Percentiles rank a stretch among this genome's conserved stretches.
These are phyloP conservation scores for Drosophila prosaltans DNA, from an alignment of 1,140 invertebrate species.

Conservation along the genomic window DNA sequence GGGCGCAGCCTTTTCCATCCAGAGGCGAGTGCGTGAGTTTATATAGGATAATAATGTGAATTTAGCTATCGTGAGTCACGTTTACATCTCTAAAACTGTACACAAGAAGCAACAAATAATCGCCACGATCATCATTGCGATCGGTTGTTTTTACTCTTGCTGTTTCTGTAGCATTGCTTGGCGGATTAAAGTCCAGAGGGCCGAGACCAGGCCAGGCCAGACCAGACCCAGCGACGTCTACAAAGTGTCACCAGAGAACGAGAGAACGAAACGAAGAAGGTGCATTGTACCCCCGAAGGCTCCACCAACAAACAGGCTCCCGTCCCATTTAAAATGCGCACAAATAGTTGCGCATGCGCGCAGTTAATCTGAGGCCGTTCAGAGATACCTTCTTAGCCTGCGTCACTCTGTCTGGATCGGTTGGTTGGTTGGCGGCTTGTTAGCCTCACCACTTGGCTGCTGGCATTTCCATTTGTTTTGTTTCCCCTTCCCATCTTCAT, in stretches of 20 bases:
- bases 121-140: slow-evolving; percentile 64
- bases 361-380: slow-evolving; percentile 63
- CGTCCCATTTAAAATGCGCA: slow-evolving; percentile 79
- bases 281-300: slow-evolving; percentile 60
- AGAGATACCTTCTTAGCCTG: slow-evolving; percentile 31
- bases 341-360: slow-evolving; percentile 80
- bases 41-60: neutral
- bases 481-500: neutral
- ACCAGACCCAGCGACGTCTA: slow-evolving; percentile 72
- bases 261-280: slow-evolving; percentile 22
- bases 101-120: slow-evolving; percentile 67
- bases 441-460: slow-evolving; percentile 40
- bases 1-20: slow-evolving; percentile 49
- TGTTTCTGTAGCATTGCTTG: slow-evolving; percentile 62
- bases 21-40: slow-evolving; percentile 7
- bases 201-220: slow-evolving; percentile 11
- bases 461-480: slow-evolving; percentile 14
- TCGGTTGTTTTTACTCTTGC: slow-evolving; percentile 28
- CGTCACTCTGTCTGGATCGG: slow-evolving; percentile 69
- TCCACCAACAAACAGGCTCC: slow-evolving; percentile 35
- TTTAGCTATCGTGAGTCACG: slow-evolving; percentile 27
- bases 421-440: slow-evolving; percentile 33
- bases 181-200: slow-evolving; percentile 63
- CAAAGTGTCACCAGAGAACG: slow-evolving; percentile 63
- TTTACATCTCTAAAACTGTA: slow-evolving; percentile 9